These are phyloP conservation scores for Amblyornis subalaris DNA, from an alignment of 2,113 vertebrate genomes.

Conservation along the genomic window DNA sequence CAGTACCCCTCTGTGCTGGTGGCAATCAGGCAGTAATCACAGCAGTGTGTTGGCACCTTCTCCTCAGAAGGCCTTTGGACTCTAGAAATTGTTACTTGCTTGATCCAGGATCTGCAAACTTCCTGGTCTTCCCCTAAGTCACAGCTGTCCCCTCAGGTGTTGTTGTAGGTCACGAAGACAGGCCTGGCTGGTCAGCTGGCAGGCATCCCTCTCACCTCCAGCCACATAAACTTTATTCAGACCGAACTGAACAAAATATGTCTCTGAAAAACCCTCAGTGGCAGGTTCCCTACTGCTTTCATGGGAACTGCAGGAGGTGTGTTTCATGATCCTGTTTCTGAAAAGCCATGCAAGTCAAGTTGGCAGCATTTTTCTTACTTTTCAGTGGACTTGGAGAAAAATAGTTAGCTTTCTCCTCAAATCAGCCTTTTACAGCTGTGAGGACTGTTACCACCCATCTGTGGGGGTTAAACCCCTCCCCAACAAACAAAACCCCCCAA, in stretches of 20 bases:
- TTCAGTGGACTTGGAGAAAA: background rate
- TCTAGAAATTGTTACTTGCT: background rate
- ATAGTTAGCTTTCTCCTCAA: background rate
- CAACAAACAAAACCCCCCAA: rapidly evolving
- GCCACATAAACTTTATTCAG: rapidly evolving
- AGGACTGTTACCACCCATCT: background rate
- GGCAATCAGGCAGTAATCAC: rapidly evolving
- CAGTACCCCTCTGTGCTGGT: background rate
- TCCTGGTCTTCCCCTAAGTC: background rate
- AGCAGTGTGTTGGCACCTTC: background rate
- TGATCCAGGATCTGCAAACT: background rate
- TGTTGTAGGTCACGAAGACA: background rate
- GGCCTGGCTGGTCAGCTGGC: background rate
- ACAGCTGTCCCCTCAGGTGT: background rate
- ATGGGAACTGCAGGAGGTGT: rapidly evolving
- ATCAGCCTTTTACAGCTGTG: background rate
- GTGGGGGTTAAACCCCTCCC: background rate
- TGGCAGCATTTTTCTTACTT: background rate
- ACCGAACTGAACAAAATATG: background rate
- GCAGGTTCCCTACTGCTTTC: background rate
- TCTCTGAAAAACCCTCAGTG: background rate
- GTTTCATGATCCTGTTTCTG: background rate
- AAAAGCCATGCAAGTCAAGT: background rate
- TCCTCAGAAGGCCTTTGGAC: background rate
- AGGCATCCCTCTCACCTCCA: no score